Evolutionary conservation across 2,888 invertebrate genomes (phyloP), one percentile per base, ranked within the genome.

Genomic region (Magallana nippona): DNA sequence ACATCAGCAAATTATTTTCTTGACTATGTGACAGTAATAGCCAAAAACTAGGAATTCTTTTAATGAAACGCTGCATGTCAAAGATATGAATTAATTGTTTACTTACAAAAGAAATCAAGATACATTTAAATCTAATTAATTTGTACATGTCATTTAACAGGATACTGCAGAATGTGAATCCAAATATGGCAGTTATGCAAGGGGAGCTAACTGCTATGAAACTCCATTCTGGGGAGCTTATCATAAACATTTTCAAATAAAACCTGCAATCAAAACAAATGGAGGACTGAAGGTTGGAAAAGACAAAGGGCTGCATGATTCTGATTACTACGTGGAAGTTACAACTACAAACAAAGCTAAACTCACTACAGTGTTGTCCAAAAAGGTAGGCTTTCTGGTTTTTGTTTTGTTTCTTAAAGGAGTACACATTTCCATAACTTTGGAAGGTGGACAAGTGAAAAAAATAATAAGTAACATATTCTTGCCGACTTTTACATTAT

Each of bases 251-350:
- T 91, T 88, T 58, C 85, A 87, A 63, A 84, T 89, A 2, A 88
- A 85, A 82, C 82, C 85, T 80, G 60, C 10, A 15, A 58, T 79
- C 19, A 83, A 82, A 55, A 10, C 17, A 1, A 27, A 55, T 17
- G 81, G 63, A 79, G 89, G 90, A 15, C 32, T 90, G 2, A 82
- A 85, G 10, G 32, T 62, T 10, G 85, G 86, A 11, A 85, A 82
- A 63, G 83, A 86, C 79, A 32, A 44, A 11, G 91, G 89, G 22
- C 81, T 86, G 8, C 91, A 91, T 79, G 90, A 91, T 62, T 85
- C 85, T 57, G 91, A 91, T 55, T 91, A 90, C 79, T 89, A 60
- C 60, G 83, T 91, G 56, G 87, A 89, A 82, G 86, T 91, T 10
- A 87, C 87, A n/a, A 89, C 86, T 3, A 87, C 63, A 10, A 91